phyloP scores from a whole-genome alignment of 2,888 invertebrate genomes.

The Caenorhabditis plicata region DNA sequence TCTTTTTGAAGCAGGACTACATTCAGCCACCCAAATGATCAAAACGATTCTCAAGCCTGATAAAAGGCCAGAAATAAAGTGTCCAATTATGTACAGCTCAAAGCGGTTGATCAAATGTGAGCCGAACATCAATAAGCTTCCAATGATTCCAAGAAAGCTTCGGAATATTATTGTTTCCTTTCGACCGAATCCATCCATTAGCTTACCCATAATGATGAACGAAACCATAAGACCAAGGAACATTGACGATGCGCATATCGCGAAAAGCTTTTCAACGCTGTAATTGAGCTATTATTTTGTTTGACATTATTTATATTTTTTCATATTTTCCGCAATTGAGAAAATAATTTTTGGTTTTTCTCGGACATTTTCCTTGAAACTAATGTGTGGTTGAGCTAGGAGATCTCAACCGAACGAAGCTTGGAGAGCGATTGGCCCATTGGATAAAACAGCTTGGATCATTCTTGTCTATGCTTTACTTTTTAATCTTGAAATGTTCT shows the following conservation, averaged over 20 bases:
- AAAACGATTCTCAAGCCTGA: conserved; percentile 46
- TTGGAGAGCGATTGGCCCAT: background rate
- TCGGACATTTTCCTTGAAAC: too few relatives aligned
- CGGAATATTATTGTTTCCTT: conserved; percentile 49
- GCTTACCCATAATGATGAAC: conserved; percentile 43
- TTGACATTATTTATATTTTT: background rate
- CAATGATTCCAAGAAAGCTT: conserved; percentile 46
- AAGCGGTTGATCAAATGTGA: conserved; percentile 38
- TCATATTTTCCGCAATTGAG: too few relatives aligned
- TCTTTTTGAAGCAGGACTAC: conserved; percentile 45
- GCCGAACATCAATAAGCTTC: conserved; percentile 43
- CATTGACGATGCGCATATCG: conserved; percentile 47
- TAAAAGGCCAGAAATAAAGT: conserved; percentile 49
- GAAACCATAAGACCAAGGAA: conserved; percentile 54
- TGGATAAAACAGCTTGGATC: too few relatives aligned
- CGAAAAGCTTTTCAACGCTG: conserved; percentile 56
- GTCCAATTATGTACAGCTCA: conserved; percentile 53
- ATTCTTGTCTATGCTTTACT: too few relatives aligned
- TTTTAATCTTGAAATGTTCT: too few relatives aligned
- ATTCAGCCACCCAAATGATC: conserved; percentile 56
- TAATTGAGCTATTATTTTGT: background rate
- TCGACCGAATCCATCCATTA: conserved; percentile 55
- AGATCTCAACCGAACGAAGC: background rate
- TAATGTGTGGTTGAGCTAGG: background rate
- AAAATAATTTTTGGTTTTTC: too few relatives aligned